phyloP scores from a whole-genome alignment of 2,113 vertebrate genomes.

The Prochilodus magdalenae region DNA sequence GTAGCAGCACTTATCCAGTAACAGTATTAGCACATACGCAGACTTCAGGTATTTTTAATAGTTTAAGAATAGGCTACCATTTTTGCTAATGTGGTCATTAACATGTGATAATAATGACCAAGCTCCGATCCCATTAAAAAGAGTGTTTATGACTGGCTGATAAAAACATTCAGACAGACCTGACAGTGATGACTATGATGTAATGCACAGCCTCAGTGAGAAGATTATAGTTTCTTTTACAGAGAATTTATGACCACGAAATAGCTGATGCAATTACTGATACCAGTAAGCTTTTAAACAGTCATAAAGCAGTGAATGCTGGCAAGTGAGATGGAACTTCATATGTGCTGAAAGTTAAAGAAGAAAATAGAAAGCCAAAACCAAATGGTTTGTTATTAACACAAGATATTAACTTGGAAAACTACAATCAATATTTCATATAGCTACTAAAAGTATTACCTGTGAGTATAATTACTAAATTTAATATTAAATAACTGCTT shows the following conservation, averaged over 20 bases:
- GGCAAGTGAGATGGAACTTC: slow-evolving; percentile 6
- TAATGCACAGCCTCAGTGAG: slow-evolving; percentile 1
- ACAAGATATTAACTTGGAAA: background rate
- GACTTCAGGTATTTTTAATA: background rate
- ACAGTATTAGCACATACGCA: background rate
- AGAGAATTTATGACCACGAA: slow-evolving; percentile 10
- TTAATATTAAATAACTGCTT: background rate
- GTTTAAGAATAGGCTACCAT: background rate
- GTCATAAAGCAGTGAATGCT: slow-evolving; percentile 6
- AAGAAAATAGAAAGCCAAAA: background rate
- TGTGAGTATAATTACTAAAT: background rate
- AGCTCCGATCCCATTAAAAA: background rate
- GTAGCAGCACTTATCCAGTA: background rate
- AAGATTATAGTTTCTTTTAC: slow-evolving; percentile 19
- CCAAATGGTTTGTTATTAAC: background rate
- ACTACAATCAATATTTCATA: background rate
- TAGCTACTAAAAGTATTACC: background rate
- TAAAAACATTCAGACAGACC: slow-evolving; percentile 21
- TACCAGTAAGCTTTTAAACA: slow-evolving; percentile 14
- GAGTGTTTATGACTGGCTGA: slow-evolving; percentile 4
- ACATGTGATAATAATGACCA: background rate
- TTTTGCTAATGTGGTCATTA: slow-evolving; percentile 10
- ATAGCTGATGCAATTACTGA: slow-evolving; percentile 22
- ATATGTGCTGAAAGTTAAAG: background rate
- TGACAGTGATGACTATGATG: slow-evolving; percentile 10